These are phyloP conservation scores for Eupithecia insigniata DNA, from an alignment of 2,888 invertebrate genomes.

Conservation along the genomic window DNA sequence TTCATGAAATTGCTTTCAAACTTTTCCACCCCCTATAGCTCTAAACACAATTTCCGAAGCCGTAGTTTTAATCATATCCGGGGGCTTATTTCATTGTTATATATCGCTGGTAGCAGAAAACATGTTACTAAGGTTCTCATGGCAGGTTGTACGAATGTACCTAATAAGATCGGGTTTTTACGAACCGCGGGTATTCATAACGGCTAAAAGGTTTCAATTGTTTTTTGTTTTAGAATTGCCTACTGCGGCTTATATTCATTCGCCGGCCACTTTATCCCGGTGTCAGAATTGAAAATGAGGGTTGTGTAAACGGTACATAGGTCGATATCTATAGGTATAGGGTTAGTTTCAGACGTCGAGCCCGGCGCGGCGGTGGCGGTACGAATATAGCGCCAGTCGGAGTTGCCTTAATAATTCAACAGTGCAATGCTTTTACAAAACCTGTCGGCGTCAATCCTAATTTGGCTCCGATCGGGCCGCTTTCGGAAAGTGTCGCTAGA, in stretches of 20 bases:
- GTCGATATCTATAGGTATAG: conserved; percentile 51
- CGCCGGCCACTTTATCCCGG: conserved; percentile 73
- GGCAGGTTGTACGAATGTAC: conserved; percentile 9
- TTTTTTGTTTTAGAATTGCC: conserved; percentile 58
- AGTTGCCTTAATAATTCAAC: conserved; percentile 83
- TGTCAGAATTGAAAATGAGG: conserved; percentile 82
- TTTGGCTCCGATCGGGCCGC: conserved; percentile 80
- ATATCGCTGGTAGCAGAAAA: conserved; percentile 29
- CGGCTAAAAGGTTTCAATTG: conserved; percentile 56
- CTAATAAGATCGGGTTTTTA: conserved; percentile 41
- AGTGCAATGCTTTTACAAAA: conserved; percentile 85
- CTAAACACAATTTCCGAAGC: conserved; percentile 71
- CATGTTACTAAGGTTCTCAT: conserved; percentile 1
- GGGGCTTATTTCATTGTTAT: conserved; percentile 56
- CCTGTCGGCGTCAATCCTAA: conserved; percentile 83
- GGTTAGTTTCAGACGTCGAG: conserved; percentile 61
- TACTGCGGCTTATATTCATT: conserved; percentile 66
- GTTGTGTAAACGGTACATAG: conserved; percentile 71
- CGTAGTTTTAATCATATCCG: conserved; percentile 67
- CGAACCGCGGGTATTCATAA: conserved; percentile 45
- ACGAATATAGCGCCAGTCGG: conserved; percentile 79
- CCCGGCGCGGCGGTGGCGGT: conserved; percentile 54
- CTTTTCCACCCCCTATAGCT: conserved; percentile 77
- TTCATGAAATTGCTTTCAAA: conserved; percentile 80
- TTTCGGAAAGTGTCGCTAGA: conserved; percentile 80